A percentile compares a stretch with the other conserved stretches of the same genome.
These are phyloP conservation scores for Prietella phreatophila DNA, from an alignment of 2,113 vertebrate genomes.

Conservation along the genomic window DNA sequence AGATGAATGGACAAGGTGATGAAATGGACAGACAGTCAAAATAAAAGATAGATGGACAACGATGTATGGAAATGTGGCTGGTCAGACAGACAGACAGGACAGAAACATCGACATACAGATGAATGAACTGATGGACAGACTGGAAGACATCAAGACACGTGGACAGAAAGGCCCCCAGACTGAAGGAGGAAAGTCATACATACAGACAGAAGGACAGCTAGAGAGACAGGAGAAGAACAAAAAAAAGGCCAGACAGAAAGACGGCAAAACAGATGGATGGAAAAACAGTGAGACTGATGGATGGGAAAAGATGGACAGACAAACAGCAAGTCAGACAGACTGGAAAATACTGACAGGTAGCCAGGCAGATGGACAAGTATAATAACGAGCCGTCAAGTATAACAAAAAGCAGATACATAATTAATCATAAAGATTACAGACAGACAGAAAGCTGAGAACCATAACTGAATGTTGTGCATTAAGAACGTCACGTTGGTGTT, in stretches of 20 bases:
- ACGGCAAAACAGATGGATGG: background rate
- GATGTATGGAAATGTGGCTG: background rate
- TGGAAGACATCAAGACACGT: background rate
- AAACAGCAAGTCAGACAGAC: background rate
- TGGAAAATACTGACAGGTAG: background rate
- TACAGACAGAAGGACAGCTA: background rate
- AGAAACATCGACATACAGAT: background rate
- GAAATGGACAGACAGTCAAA: background rate
- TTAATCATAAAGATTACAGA: background rate
- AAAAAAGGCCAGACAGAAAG: background rate
- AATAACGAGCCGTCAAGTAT: background rate
- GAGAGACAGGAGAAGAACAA: background rate
- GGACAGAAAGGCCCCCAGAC: background rate
- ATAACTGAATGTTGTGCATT: background rate
- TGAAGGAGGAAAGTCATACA: background rate
- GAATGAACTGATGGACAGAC: background rate
- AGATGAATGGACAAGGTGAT: background rate
- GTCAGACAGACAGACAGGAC: background rate
- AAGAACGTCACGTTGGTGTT: conserved; percentile 13
- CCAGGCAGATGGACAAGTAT: background rate
- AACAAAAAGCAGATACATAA: background rate
- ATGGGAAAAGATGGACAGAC: background rate
- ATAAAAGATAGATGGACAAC: background rate
- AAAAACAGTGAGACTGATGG: background rate
- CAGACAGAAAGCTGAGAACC: background rate